A percentile compares a stretch with the other conserved stretches of the same genome.
Evolutionary conservation across 1,140 invertebrate species (phyloP).

Genomic region (Penaeus japonicus): DNA sequence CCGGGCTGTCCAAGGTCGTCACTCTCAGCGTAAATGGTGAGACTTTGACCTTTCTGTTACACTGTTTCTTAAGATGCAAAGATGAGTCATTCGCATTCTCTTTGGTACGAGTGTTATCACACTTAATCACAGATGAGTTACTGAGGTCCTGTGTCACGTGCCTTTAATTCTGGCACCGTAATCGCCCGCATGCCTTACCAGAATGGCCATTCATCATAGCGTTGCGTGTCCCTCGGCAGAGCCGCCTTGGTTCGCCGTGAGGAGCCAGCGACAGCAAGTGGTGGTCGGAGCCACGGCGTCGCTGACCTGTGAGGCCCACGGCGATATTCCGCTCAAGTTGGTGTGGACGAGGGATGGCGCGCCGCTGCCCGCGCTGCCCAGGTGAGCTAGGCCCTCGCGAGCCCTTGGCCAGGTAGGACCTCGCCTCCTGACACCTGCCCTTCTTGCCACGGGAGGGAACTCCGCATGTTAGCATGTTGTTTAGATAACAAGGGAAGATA

Average conservation of each 20-base stretch:
- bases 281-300: conserved; percentile 41
- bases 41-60: background rate
- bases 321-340: conserved; percentile 78
- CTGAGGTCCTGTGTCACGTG: no score
- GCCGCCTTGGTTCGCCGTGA: conserved; percentile 56
- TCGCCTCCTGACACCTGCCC: background rate
- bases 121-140: no score
- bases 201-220: no score
- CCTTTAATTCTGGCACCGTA: no score
- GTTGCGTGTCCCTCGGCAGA: conserved; percentile 63
- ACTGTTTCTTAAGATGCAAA: no score
- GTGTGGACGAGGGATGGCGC: conserved; percentile 79
- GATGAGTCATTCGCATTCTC: no score
- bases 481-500: no score
- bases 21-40: conserved; percentile 63
- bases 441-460: background rate
- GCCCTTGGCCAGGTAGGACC: no score
- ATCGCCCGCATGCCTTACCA: no score
- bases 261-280: conserved; percentile 44
- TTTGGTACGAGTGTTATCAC: no score
- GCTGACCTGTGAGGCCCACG: conserved; percentile 66
- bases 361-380: conserved; percentile 64
- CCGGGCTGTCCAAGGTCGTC: conserved; percentile 64
- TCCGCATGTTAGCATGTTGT: background rate
- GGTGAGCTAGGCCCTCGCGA: background rate